A percentile compares a stretch with the other conserved stretches of the same genome.
Conservation (phyloP, 2,113 vertebrate species). For the Coryphaenoides rupestris region DNA sequence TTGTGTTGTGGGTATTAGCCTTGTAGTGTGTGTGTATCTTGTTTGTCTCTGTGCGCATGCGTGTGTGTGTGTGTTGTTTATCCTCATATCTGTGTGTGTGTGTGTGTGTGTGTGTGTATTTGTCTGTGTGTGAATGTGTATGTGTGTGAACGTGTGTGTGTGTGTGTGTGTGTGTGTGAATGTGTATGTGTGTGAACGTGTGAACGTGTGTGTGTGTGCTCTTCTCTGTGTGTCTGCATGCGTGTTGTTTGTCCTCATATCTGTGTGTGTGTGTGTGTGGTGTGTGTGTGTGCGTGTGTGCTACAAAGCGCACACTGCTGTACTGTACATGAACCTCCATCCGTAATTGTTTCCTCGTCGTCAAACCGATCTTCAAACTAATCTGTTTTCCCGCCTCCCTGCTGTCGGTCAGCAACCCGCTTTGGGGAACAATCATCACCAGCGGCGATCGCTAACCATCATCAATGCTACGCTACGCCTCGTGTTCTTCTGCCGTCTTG, state of each 20-base stretch:
- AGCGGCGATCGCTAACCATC: conserved; percentile 13
- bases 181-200: background rate
- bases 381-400: conserved; percentile 32
- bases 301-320: background rate
- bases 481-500: conserved; percentile 21
- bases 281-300: background rate
- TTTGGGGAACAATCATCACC: conserved; percentile 25
- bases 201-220: background rate
- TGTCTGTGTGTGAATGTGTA: too few species aligned
- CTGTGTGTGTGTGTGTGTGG: background rate
- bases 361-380: conserved; percentile 25
- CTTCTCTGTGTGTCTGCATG: background rate
- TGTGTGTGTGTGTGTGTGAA: background rate
- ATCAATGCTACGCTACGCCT: conserved; percentile 20
- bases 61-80: background rate
- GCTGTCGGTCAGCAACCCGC: conserved; percentile 29
- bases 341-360: background rate
- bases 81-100: background rate
- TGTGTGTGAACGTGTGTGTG: too few species aligned
- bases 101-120: background rate
- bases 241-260: background rate
- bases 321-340: conserved; percentile 7
- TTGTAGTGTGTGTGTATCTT: background rate
- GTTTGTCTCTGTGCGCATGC: too few species aligned
- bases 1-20: background rate